Percentiles rank a stretch among this genome's conserved stretches.
These are phyloP conservation scores for Eulemur coronatus DNA, from an alignment of 2,797 vertebrate species.

Conservation along the genomic window DNA sequence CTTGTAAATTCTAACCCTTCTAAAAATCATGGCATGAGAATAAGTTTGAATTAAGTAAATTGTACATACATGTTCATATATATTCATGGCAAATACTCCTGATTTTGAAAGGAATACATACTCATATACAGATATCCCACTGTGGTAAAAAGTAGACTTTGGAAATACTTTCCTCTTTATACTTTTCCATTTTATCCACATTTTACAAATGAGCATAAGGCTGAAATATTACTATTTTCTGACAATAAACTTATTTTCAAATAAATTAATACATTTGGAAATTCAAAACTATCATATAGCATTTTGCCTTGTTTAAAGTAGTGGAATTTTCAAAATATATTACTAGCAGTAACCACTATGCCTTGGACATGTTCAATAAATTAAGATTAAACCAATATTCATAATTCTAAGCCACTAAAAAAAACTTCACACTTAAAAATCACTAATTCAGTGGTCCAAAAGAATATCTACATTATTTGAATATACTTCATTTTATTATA, in stretches of 20 bases:
- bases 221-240: constrained; percentile 16
- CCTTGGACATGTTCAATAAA: neutral
- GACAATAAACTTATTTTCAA: constrained; percentile 23
- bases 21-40: neutral
- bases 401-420: neutral
- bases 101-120: neutral
- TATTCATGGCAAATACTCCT: neutral
- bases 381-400: neutral
- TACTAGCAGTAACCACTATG: neutral
- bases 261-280: constrained; percentile 21
- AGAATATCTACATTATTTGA: neutral
- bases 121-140: neutral
- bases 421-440: neutral
- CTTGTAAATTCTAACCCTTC: constrained; percentile 25
- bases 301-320: neutral
- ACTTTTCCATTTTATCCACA: neutral
- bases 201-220: neutral
- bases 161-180: neutral
- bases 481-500: neutral
- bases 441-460: neutral
- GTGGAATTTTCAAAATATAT: constrained; percentile 21
- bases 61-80: neutral
- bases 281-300: neutral
- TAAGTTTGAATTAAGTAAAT: neutral
- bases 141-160: neutral